Conservation (phyloP, 1,140 invertebrate genomes). For the Drosophila novamexicana region DNA sequence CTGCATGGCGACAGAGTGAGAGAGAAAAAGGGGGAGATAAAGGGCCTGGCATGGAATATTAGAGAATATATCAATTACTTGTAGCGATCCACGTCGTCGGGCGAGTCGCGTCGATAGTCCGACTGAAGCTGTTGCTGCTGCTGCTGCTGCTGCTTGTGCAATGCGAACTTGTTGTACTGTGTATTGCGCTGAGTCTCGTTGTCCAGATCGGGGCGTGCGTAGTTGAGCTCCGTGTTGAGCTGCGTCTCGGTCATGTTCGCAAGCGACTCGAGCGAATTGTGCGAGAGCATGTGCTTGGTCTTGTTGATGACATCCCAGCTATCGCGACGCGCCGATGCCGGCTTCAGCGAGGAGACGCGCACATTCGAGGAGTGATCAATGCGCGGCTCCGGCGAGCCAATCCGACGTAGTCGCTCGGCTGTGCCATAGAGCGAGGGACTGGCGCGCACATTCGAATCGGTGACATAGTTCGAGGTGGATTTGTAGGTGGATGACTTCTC, state of each 20-base stretch:
- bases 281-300: conserved; percentile 89
- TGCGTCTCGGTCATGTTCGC: conserved; percentile 87
- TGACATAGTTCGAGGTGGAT: conserved; percentile 79
- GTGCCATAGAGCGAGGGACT: conserved; percentile 77
- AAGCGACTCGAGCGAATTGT: conserved; percentile 88
- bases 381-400: conserved; percentile 85
- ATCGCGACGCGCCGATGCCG: conserved; percentile 87
- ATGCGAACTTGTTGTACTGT: conserved; percentile 86
- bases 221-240: conserved; percentile 85
- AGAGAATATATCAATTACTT: conserved; percentile 42
- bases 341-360: conserved; percentile 88
- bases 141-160: conserved; percentile 73
- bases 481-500: conserved; percentile 83
- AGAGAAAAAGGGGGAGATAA: not conserved
- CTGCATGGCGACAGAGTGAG: conserved; percentile 26
- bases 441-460: conserved; percentile 72
- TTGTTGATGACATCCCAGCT: conserved; percentile 93
- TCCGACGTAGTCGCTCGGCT: conserved; percentile 71
- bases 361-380: conserved; percentile 90
- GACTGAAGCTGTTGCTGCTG: conserved; percentile 45
- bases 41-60: not conserved
- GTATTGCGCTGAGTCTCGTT: conserved; percentile 87
- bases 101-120: conserved; percentile 68
- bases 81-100: conserved; percentile 76
- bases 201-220: conserved; percentile 84